Evolutionary conservation across 2,888 invertebrate genomes (phyloP), one percentile per base, ranked within the genome.

Genomic region (Spodoptera picta): DNA sequence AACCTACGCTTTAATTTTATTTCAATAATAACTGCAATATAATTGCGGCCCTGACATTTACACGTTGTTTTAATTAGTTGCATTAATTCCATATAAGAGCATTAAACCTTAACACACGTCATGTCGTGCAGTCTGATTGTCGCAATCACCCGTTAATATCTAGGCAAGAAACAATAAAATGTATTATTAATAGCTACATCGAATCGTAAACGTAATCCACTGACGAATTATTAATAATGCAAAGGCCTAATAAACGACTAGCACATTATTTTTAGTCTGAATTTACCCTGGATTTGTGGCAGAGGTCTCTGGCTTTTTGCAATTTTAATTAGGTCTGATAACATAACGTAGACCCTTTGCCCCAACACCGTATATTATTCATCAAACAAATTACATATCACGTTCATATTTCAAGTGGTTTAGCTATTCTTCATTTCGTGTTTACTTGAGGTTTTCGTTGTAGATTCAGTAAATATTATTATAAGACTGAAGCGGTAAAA

Each of bases 271-370:
- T 77, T 75, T 55, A 36, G 36, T 36, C 36, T 55, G 63, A 50
- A 49, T 47, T 46, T 59, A 11, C 42, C 19, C 49, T 57, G 57
- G 23, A 52, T 52, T 50, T 56, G 47, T 27, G 45, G 53, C 27
- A 14, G 27, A 43, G 36, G 44, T 10, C n/a, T 41, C 64, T n/a
- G 55, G 49, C 64, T 59, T 60, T 65, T 57, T 77, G 69, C 57
- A 79, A 66, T 63, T 79, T 79, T 77, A 42, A 79, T 79, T 55
- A 63, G 53, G 50, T 44, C 50, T 58, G 48, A 62, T 58, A 65
- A 76, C 63, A 62, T 62, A 36, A 54, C 12, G 45, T 69, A 24
- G 59, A 27, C 61, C 57, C 51, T 75, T 61, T 75, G 47, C 44
- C 54, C 57, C 48, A 50, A 70, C 56, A 55, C 62, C 23, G 48